phyloP scores from a whole-genome alignment of 2,888 invertebrate species.

The Chrysotoxum bicinctum region DNA sequence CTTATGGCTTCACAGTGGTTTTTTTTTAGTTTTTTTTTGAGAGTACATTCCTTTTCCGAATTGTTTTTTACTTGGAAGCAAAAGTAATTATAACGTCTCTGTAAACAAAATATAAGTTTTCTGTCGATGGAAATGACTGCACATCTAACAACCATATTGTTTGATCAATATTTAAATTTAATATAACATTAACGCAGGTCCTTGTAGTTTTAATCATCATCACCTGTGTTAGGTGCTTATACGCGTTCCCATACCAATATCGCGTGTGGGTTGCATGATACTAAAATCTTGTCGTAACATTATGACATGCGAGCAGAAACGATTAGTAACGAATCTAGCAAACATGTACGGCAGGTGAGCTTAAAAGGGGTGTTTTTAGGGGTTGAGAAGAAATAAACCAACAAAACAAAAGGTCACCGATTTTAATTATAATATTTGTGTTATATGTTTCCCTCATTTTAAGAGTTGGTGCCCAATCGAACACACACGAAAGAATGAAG shows the following conservation, averaged over 20 bases:
- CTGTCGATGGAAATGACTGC: not conserved
- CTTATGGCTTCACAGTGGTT: no score
- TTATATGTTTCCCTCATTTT: constrained; percentile 34
- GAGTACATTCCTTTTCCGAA: no score
- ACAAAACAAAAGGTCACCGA: constrained; percentile 6
- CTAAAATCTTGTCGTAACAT: not conserved
- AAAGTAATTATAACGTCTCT: no score
- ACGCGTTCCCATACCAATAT: constrained; percentile 25
- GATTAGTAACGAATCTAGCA: constrained; percentile 76
- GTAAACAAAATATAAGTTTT: no score
- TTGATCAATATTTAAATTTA: constrained; percentile 52
- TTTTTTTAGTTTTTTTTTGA: no score
- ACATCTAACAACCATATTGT: not conserved
- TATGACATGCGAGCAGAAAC: constrained; percentile 74
- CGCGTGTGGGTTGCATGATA: not conserved
- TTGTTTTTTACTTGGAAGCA: no score
- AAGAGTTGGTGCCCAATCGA: constrained; percentile 73
- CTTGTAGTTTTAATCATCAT: constrained; percentile 22
- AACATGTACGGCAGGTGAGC: constrained; percentile 82
- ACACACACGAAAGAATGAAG: constrained; percentile 76
- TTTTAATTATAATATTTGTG: not conserved
- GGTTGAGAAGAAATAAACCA: not conserved
- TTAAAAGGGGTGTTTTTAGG: not conserved
- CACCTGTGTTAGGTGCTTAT: constrained; percentile 13
- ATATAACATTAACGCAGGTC: constrained; percentile 31